Evolutionary conservation across 2,888 invertebrate species (phyloP).

Genomic region (Heliconius hortense): DNA sequence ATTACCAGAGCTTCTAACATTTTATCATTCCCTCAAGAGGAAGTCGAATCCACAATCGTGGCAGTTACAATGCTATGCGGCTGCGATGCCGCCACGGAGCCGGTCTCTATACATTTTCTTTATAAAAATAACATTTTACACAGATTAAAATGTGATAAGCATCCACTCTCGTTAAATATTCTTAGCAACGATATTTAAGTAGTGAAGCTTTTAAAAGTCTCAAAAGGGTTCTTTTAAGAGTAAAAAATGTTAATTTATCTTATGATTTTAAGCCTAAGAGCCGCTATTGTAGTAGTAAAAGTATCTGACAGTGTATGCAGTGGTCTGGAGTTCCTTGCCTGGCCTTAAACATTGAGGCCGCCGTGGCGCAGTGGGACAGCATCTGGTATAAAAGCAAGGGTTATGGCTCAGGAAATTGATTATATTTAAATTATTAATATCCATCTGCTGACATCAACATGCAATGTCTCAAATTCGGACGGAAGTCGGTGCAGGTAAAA

Average conservation of each 20-base stretch:
- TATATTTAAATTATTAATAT: no score
- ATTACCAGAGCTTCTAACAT: no score
- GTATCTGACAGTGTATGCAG: neutral
- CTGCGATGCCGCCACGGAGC: neutral
- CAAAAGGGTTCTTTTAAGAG: constrained; percentile 11
- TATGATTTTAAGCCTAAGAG: neutral
- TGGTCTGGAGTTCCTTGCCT: neutral
- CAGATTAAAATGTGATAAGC: constrained; percentile 9
- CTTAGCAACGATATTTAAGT: constrained; percentile 4
- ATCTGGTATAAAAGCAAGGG: neutral
- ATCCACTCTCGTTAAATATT: constrained; percentile 9
- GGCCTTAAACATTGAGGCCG: neutral
- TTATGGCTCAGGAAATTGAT: neutral
- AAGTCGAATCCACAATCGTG: no score
- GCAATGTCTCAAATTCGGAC: no score
- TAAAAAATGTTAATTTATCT: constrained; percentile 1
- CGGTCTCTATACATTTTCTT: neutral
- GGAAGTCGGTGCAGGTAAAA: no score
- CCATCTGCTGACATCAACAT: no score
- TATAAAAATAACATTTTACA: constrained; percentile 8
- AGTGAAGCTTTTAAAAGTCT: constrained; percentile 11
- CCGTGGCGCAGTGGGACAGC: no score
- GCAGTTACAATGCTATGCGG: neutral
- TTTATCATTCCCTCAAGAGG: no score
- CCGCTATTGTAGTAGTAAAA: neutral